Evolutionary conservation across 2,797 vertebrate species (phyloP).

Genomic region (Smutsia gigantea): DNA sequence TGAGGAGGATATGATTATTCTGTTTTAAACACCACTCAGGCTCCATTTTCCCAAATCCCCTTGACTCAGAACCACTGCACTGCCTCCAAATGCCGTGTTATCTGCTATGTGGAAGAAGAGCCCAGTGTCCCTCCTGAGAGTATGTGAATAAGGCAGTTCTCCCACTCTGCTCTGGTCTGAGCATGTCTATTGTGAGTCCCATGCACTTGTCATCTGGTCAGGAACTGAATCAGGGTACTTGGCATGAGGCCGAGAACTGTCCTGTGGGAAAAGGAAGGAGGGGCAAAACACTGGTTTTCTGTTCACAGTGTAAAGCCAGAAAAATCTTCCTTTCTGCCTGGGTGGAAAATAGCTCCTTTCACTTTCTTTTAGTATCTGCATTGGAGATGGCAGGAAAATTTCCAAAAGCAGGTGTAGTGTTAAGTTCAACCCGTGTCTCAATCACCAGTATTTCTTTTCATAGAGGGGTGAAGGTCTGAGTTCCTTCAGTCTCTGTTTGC

Average conservation of each 20-base stretch:
- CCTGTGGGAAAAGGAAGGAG: accelerated
- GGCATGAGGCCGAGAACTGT: not conserved
- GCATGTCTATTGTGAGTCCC: not conserved
- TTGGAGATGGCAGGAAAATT: not conserved
- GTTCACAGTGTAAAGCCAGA: not conserved
- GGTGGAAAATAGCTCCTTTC: not conserved
- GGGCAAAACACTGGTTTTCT: not conserved
- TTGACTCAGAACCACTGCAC: not conserved
- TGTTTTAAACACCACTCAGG: constrained; percentile 12
- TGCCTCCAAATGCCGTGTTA: not conserved
- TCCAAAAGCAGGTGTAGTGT: not conserved
- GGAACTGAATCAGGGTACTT: not conserved
- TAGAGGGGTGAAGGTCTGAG: not conserved
- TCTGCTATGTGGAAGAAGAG: not conserved
- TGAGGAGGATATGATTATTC: constrained; percentile 52
- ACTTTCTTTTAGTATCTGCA: not conserved
- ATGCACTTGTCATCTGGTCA: not conserved
- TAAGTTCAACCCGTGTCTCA: not conserved
- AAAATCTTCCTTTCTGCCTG: not conserved
- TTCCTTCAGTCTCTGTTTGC: not conserved
- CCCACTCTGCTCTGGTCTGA: not conserved
- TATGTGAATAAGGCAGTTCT: not conserved
- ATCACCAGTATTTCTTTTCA: not conserved
- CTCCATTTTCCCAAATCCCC: not conserved
- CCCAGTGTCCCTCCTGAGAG: not conserved